Base-by-base conservation (phyloP, 2,888 invertebrate genomes). In the Phaedon cochleariae region DNA sequence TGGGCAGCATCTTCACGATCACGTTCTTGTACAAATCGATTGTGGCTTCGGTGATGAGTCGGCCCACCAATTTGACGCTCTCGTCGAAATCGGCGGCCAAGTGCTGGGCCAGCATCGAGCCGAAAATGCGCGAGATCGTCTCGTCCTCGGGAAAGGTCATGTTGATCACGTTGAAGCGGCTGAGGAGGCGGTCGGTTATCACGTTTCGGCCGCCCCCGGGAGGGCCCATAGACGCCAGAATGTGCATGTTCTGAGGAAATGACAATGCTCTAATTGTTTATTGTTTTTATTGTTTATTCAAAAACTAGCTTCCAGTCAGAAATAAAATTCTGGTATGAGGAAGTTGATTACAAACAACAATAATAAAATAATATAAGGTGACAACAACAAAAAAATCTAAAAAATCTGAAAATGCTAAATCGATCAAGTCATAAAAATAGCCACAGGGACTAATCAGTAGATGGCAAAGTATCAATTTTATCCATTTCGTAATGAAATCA, bases 201-300 rank as follows among this genome's bases (percentile, higher is more conserved):
- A 89, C 86, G 69, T 94, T 93, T 15, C 95, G 87, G 1, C 95
- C 94, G 1, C 95, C 95, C 1, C 95, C 95, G 0, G 95, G 93
- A 0, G 94, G 94, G 0, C 95, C 95, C 87, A 95, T 95, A 0
- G 94, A 91, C 1, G 89, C 90, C 79, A 94, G 86, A 51, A 95
- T 82, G 67, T 92, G 87, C 87, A 95, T 92, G 80, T 90, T 92
- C 90, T 92, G 79, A 2, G 49, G 12, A 20, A 7, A 20, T 21
- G 6, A 9, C 20, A n/a, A 5, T 49, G 9, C 1, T 17, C n/a
- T n/a, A n/a, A n/a, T n/a, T n/a, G n/a, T n/a, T n/a, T n/a, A n/a
- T n/a, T n/a, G n/a, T n/a, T n/a, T n/a, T n/a, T n/a, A n/a, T n/a
- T n/a, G n/a, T n/a, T n/a, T n/a, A n/a, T n/a, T n/a, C n/a, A n/a